phyloP scores from a whole-genome alignment of 2,888 invertebrate species.

The Torymus aiolomorphi region DNA sequence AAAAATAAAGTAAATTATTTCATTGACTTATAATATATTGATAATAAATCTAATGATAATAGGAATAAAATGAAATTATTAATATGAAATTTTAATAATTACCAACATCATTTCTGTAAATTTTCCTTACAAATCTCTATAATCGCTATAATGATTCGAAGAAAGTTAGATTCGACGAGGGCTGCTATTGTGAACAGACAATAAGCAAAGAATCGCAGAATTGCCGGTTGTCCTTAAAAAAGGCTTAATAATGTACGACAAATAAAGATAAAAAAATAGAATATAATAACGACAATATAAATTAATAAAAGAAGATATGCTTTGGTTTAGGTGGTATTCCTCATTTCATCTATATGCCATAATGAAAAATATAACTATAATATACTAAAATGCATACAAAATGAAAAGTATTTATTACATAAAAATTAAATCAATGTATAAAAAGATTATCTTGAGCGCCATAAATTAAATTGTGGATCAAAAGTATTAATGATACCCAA shows the following conservation, averaged over 20 bases:
- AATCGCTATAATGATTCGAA: constrained; percentile 46
- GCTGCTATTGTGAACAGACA: constrained; percentile 75
- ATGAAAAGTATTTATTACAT: constrained; percentile 2
- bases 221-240: constrained; percentile 55
- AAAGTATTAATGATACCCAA: constrained; percentile 19
- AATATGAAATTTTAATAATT: not conserved
- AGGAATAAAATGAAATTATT: not conserved
- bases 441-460: not conserved
- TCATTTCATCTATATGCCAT: not conserved
- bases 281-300: constrained; percentile 5
- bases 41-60: not conserved
- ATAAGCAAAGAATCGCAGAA: constrained; percentile 71
- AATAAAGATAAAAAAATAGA: constrained; percentile 25
- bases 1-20: not conserved
- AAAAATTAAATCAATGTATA: constrained; percentile 14
- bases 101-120: constrained; percentile 15
- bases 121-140: constrained; percentile 34
- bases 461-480: constrained; percentile 7
- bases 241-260: constrained; percentile 54
- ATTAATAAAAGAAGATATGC: not conserved
- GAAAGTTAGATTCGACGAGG: constrained; percentile 62
- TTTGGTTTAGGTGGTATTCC: not conserved
- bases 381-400: not conserved
- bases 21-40: not conserved
- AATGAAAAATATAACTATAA: not conserved